Conservation (phyloP, 2,888 invertebrate genomes). For the Agriopis leucophaearia region DNA sequence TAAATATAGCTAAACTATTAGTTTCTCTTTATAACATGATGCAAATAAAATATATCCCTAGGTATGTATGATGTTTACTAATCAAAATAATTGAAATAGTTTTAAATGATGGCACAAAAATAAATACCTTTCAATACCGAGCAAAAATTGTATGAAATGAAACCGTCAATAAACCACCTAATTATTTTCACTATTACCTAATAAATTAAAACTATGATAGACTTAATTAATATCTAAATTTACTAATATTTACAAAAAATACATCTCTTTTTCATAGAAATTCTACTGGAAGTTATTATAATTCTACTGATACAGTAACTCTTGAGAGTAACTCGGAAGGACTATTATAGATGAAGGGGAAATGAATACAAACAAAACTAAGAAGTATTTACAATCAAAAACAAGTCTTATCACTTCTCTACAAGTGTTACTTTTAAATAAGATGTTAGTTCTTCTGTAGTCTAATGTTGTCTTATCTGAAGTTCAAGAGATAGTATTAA, state of each 20-base stretch:
- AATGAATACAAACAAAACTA: background rate
- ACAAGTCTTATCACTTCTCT: background rate
- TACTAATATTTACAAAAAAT: conserved; percentile 36
- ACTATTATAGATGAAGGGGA: conserved; percentile 3
- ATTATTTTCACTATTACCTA: background rate
- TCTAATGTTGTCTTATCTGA: background rate
- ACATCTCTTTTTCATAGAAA: conserved; percentile 31
- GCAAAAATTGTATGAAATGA: conserved; percentile 16
- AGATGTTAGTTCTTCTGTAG: background rate
- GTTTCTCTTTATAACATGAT: conserved; percentile 13
- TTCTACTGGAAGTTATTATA: conserved; percentile 29
- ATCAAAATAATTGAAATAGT: conserved; percentile 1
- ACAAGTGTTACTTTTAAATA: background rate
- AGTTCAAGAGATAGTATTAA: background rate
- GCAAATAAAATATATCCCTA: background rate
- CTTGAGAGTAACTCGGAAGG: conserved; percentile 13
- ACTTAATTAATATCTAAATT: conserved; percentile 24
- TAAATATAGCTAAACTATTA: conserved; percentile 8
- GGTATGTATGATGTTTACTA: background rate
- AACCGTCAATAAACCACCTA: conserved; percentile 4
- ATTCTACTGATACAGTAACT: conserved; percentile 12
- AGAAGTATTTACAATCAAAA: background rate
- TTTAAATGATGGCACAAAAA: conserved; percentile 18
- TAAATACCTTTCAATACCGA: conserved; percentile 1
- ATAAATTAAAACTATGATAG: background rate